Evolutionary conservation across 1,140 invertebrate genomes (phyloP).

Genomic region (Sitobion miscanthi): DNA sequence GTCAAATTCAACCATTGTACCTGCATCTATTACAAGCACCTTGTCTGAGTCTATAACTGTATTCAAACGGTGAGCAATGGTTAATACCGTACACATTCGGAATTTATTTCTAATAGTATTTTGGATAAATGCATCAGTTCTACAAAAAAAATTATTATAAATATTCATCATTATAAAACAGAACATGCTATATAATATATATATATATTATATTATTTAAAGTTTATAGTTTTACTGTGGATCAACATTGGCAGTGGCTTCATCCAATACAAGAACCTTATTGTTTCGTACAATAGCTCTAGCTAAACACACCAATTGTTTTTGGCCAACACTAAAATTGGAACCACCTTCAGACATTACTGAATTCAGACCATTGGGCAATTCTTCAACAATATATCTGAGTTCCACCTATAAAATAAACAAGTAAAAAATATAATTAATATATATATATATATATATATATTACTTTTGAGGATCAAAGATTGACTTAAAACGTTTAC

Average conservation of each 20-base stretch:
- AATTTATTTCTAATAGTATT: not conserved
- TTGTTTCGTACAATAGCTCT: not conserved
- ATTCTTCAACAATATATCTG: not conserved
- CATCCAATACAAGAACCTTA: not conserved
- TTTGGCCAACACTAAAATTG: not conserved
- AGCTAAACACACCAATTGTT: not conserved
- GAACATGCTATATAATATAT: not conserved
- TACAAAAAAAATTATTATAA: not conserved
- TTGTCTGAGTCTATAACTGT: not conserved
- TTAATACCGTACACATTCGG: not conserved
- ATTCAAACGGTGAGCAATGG: not conserved
- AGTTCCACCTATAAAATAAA: not conserved
- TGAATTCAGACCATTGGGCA: not conserved
- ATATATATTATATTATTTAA: not conserved
- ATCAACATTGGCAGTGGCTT: conserved; percentile 3
- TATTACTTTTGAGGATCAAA: not conserved
- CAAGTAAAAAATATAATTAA: not conserved
- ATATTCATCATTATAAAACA: not conserved
- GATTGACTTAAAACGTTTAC: conserved; percentile 58
- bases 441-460: too few species aligned
- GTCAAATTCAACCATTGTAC: not conserved
- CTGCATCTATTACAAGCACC: not conserved
- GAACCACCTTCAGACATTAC: not conserved
- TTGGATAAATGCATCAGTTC: not conserved
- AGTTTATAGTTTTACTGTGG: not conserved